Conservation (phyloP, 2,888 invertebrate genomes). For the Parnassius apollo region DNA sequence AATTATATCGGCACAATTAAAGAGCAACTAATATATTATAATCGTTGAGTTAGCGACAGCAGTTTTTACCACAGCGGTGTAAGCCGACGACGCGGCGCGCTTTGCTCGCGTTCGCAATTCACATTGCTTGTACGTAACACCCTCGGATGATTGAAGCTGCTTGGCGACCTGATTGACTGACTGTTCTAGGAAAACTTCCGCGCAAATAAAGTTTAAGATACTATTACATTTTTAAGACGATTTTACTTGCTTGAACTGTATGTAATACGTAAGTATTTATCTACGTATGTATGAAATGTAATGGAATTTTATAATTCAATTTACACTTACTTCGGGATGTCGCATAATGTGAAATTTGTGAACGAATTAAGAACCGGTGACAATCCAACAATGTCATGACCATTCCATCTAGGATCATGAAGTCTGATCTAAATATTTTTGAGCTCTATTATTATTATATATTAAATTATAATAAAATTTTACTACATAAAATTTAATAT, state of each 20-base stretch:
- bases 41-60: conserved; percentile 74
- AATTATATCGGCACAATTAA: conserved; percentile 80
- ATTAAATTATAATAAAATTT: too few relatives aligned
- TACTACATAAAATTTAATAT: too few relatives aligned
- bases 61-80: conserved; percentile 67
- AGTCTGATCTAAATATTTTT: too few relatives aligned
- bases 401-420: too few relatives aligned
- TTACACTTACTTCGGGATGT: too few relatives aligned
- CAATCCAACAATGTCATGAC: too few relatives aligned
- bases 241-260: too few relatives aligned
- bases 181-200: conserved; percentile 42
- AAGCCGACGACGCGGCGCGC: conserved; percentile 59
- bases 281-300: neutral
- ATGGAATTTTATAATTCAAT: too few relatives aligned
- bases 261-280: neutral
- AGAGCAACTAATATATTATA: conserved; percentile 80
- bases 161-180: conserved; percentile 54
- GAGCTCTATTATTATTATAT: too few relatives aligned
- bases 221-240: conserved; percentile 18
- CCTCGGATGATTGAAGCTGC: conserved; percentile 52
- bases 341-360: too few relatives aligned
- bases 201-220: conserved; percentile 11
- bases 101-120: conserved; percentile 59
- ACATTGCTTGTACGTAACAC: conserved; percentile 57
- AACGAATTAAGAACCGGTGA: too few relatives aligned